These are phyloP conservation scores for Acropternis orthonyx DNA, from an alignment of 2,797 vertebrate species.

Conservation along the genomic window DNA sequence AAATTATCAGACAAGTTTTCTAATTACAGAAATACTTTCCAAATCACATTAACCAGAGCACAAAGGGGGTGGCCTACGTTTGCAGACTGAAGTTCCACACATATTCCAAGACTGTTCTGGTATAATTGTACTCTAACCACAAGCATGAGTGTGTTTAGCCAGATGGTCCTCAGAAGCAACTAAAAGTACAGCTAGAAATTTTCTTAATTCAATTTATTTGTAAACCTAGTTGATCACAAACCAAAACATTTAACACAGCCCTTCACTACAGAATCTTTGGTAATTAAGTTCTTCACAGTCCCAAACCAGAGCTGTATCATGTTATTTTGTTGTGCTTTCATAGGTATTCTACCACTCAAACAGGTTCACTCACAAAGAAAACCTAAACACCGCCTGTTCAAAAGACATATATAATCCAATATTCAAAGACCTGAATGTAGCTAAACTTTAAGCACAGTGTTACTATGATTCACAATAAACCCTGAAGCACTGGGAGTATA, in stretches of 20 bases:
- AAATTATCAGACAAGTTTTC: conserved; percentile 23
- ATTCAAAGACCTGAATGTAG: background rate
- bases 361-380: background rate
- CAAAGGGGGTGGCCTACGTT: conserved; percentile 16
- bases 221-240: conserved; percentile 60
- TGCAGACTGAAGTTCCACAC: conserved; percentile 33
- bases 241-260: conserved; percentile 43
- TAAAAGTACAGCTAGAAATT: background rate
- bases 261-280: background rate
- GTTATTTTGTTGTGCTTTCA: background rate
- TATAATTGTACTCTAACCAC: conserved; percentile 53
- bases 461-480: background rate
- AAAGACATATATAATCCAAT: background rate
- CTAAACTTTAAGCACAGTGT: background rate
- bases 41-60: conserved; percentile 40
- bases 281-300: conserved; percentile 38
- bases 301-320: background rate
- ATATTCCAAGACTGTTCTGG: conserved; percentile 41
- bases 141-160: conserved; percentile 36
- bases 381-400: background rate
- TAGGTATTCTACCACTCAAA: background rate
- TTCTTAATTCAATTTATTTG: conserved; percentile 52
- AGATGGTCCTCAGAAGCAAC: conserved; percentile 31
- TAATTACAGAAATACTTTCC: conserved; percentile 12
- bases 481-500: background rate